phyloP scores from a whole-genome alignment of 2,888 invertebrate genomes.

The Anoplius nigerrimus region DNA sequence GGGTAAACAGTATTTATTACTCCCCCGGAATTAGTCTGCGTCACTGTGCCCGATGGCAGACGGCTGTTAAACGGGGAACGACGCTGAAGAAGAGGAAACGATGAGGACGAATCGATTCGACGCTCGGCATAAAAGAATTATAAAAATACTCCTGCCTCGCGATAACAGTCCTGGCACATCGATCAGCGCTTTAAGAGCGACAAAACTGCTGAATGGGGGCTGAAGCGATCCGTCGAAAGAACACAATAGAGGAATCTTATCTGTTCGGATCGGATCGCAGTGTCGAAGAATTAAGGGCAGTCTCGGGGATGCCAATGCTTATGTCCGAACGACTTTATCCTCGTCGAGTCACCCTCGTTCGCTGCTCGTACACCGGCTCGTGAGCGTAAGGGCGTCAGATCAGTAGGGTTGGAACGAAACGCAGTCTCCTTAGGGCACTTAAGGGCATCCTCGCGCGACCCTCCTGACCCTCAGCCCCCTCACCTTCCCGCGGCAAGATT shows the following conservation, averaged over 20 bases:
- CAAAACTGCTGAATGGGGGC: no score
- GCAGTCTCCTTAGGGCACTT: slow-evolving; percentile 72
- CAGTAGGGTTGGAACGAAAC: slow-evolving; percentile 65
- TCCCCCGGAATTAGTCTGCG: slow-evolving; percentile 64
- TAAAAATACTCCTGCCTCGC: no score
- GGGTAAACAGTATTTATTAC: slow-evolving; percentile 67
- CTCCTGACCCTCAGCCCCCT: slow-evolving; percentile 35
- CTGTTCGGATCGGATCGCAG: slow-evolving; percentile 27
- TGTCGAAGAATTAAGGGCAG: slow-evolving; percentile 43
- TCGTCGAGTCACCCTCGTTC: slow-evolving; percentile 54
- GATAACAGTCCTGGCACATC: no score
- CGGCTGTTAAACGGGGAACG: no score
- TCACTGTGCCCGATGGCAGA: neutral
- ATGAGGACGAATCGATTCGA: no score
- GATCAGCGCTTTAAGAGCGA: no score
- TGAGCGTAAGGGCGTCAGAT: slow-evolving; percentile 64
- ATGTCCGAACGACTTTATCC: slow-evolving; percentile 54
- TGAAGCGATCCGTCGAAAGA: no score
- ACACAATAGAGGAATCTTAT: slow-evolving; percentile 34
- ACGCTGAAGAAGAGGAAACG: no score
- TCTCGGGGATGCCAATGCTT: slow-evolving; percentile 47
- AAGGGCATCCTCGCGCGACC: slow-evolving; percentile 65
- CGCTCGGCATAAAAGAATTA: no score
- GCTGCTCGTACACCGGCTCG: slow-evolving; percentile 58
- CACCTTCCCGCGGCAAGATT: slow-evolving; percentile 47